These are phyloP conservation scores for Euclidia mi DNA, from an alignment of 2,888 invertebrate genomes.

Conservation along the genomic window DNA sequence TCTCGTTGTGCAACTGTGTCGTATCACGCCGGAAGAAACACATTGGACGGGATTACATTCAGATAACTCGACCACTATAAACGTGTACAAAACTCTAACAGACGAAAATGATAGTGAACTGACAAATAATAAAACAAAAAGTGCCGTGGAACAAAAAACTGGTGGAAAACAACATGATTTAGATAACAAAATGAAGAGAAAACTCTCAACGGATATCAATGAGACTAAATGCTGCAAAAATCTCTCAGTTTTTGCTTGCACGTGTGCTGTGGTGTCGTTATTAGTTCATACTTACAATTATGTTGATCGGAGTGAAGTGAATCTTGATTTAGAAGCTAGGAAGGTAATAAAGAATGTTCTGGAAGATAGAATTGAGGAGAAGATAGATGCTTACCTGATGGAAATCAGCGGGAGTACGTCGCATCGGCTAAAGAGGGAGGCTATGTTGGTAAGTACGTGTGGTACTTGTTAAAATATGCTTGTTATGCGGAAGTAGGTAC, in stretches of 20 bases:
- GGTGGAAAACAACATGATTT: slow-evolving; percentile 32
- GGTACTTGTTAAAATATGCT: neutral
- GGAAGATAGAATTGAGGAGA: slow-evolving; percentile 73
- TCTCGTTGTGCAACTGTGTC: slow-evolving; percentile 75
- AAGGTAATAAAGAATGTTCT: slow-evolving; percentile 65
- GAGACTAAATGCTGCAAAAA: slow-evolving; percentile 69
- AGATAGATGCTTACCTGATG: slow-evolving; percentile 71
- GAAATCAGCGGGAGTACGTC: slow-evolving; percentile 60
- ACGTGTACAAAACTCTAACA: slow-evolving; percentile 33
- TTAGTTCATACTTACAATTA: slow-evolving; percentile 78
- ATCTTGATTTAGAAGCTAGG: slow-evolving; percentile 61
- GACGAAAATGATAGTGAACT: slow-evolving; percentile 18
- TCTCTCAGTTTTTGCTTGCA: slow-evolving; percentile 77
- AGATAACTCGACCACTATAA: slow-evolving; percentile 67
- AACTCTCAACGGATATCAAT: slow-evolving; percentile 50
- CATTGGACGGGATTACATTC: slow-evolving; percentile 78
- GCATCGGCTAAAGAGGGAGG: slow-evolving; percentile 77
- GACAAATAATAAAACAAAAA: neutral
- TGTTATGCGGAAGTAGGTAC: neutral
- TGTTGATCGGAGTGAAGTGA: slow-evolving; percentile 58
- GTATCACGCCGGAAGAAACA: slow-evolving; percentile 81
- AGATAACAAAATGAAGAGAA: slow-evolving; percentile 52
- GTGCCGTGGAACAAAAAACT: slow-evolving; percentile 20
- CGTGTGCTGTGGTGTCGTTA: slow-evolving; percentile 77
- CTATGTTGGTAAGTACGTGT: slow-evolving; percentile 78